Percentiles rank a stretch among this genome's conserved stretches.
Evolutionary conservation across 2,797 vertebrate genomes (phyloP).

Genomic region (Holocentrus rufus): DNA sequence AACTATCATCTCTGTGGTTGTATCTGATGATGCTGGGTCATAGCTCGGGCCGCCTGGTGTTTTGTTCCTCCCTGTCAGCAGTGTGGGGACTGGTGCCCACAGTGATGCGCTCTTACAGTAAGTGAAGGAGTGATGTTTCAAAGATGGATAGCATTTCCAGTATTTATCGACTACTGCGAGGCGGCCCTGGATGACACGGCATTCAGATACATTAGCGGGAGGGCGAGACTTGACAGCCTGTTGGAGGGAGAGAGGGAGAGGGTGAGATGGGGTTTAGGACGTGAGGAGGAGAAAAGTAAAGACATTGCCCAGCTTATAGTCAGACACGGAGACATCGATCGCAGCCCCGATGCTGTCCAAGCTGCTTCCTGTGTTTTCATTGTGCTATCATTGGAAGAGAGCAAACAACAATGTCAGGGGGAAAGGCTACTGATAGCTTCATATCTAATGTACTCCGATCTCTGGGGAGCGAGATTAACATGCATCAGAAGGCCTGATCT

Average conservation of each 20-base stretch:
- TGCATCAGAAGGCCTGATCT: conserved; percentile 35
- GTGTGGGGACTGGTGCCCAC: conserved; percentile 66
- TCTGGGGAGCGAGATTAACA: conserved; percentile 53
- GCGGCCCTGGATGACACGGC: conserved; percentile 70
- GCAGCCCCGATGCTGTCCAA: conserved; percentile 48
- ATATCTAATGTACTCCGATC: conserved; percentile 60
- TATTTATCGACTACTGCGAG: conserved; percentile 81
- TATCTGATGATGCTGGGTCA: conserved; percentile 58
- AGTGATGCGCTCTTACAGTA: conserved; percentile 83
- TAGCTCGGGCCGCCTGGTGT: conserved; percentile 62
- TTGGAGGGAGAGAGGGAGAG: conserved; percentile 54
- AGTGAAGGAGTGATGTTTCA: conserved; percentile 85
- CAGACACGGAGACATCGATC: conserved; percentile 71
- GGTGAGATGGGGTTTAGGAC: conserved; percentile 48
- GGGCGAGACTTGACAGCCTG: conserved; percentile 64
- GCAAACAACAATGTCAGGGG: conserved; percentile 74
- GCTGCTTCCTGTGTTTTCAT: conserved; percentile 83
- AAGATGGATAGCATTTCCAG: conserved; percentile 85
- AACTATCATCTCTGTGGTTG: conserved; percentile 56
- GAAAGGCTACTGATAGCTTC: conserved; percentile 60
- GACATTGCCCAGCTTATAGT: conserved; percentile 66
- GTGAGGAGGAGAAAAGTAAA: conserved; percentile 69
- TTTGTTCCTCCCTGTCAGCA: conserved; percentile 77
- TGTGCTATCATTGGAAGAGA: conserved; percentile 72
- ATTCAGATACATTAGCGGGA: conserved; percentile 82